Conservation (phyloP, 2,113 vertebrate species). For the Tragelaphus scriptus region DNA sequence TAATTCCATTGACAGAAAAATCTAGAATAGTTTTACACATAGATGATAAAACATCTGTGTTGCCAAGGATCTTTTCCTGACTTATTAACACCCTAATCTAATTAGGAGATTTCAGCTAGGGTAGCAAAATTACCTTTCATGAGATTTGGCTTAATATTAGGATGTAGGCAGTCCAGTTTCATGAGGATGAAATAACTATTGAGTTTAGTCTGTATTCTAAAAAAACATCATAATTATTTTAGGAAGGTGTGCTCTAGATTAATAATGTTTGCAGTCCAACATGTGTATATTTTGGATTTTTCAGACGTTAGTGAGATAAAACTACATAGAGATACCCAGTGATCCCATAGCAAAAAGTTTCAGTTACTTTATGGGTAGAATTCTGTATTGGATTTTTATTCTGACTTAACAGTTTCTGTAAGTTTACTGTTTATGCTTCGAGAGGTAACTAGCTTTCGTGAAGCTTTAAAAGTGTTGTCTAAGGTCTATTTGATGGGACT, state of each 20-base stretch:
- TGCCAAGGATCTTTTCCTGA: conserved; percentile 53
- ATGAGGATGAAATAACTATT: conserved; percentile 51
- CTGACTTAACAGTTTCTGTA: background rate
- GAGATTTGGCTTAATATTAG: conserved; percentile 70
- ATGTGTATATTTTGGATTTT: conserved; percentile 1
- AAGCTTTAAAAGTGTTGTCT: background rate
- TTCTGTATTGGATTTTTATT: conserved; percentile 21
- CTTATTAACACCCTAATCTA: conserved; percentile 75
- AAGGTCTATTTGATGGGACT: background rate
- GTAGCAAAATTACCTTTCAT: conserved; percentile 68
- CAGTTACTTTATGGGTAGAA: background rate
- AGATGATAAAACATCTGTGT: conserved; percentile 74
- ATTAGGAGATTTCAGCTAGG: conserved; percentile 77
- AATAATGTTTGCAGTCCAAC: conserved; percentile 61
- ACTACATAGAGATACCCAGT: background rate
- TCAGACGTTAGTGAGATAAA: conserved; percentile 28
- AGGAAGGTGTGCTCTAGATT: conserved; percentile 61
- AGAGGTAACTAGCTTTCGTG: background rate
- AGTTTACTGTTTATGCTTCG: background rate
- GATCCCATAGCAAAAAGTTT: background rate
- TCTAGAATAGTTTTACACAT: conserved; percentile 59
- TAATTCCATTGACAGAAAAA: conserved; percentile 45
- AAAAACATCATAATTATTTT: conserved; percentile 66
- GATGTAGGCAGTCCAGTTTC: background rate
- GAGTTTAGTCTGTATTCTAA: conserved; percentile 69